phyloP scores from a whole-genome alignment of 2,888 invertebrate genomes.

The Xestia ashworthii region DNA sequence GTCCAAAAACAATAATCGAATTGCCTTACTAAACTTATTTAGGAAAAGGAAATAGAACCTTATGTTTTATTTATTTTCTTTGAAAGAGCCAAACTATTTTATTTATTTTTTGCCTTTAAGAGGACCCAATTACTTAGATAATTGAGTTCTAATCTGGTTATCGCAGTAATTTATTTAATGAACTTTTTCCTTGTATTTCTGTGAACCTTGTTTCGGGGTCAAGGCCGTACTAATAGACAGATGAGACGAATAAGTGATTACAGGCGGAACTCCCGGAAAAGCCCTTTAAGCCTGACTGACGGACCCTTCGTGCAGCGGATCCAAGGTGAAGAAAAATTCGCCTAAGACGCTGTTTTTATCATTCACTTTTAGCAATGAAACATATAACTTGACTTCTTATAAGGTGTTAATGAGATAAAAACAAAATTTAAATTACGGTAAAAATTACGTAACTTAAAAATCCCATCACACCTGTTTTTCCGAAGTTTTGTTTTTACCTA shows the following conservation, averaged over 20 bases:
- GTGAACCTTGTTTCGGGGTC: conserved; percentile 16
- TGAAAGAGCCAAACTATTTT: conserved; percentile 10
- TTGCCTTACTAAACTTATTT: conserved; percentile 28
- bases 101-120: conserved; percentile 1
- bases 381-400: neutral
- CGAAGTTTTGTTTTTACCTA: neutral
- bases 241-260: conserved; percentile 54
- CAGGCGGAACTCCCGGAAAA: conserved; percentile 36
- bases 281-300: conserved; percentile 47
- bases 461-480: neutral
- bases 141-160: conserved; percentile 22
- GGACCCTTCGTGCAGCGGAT: conserved; percentile 22
- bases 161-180: conserved; percentile 12
- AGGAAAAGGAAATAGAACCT: conserved; percentile 9
- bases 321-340: conserved; percentile 34
- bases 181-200: conserved; percentile 12
- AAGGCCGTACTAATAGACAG: conserved; percentile 36
- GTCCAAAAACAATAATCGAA: conserved; percentile 43
- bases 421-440: neutral
- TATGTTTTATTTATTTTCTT: conserved; percentile 10
- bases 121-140: conserved; percentile 28
- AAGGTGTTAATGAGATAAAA: neutral
- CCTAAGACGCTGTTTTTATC: conserved; percentile 8
- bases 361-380: conserved; percentile 9
- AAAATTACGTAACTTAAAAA: neutral